Evolutionary conservation across 2,797 vertebrate species (phyloP), one percentile per base, ranked within the genome.

Genomic region (Carduelis carduelis): DNA sequence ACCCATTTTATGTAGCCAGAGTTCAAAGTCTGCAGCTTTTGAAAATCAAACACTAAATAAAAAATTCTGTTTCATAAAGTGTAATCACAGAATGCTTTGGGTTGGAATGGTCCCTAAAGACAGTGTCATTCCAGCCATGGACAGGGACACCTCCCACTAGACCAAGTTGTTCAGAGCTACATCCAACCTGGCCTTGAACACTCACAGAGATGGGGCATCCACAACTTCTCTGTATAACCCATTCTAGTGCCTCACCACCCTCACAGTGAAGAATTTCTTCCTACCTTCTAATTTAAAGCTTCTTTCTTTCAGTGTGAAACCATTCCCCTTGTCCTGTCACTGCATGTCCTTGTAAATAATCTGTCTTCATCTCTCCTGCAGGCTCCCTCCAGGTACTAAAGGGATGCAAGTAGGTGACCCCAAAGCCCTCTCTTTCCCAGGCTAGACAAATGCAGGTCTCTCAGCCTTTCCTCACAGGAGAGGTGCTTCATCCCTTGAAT

Each of bases 81-180:
- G 39, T 22, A 34, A 19, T 39, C 9, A 44, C 7, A 30, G 44
- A 59, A 78, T 59, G 18, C 3, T 76, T 50, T 19, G 9, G 11
- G 6, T 70, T 34, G 14, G 39, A 83, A 57, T 13, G 21, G 9
- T 46, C 10, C 64, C 39, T 32, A 57, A 60, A 35, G 30, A 35
- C 10, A 28, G 22, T 5, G 3, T 34, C 3, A 0, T 49, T 82
- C 15, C 47, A 50, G 12, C 1, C 8, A 0, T 53, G 39, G 22
- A n/a, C 30, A 46, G 34, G 18, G 8, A 47, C 12, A 32, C 5
- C 7, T 64, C 15, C 9, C 57, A 32, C 24, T 23, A 64, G 20
- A 64, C 12, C 37, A 64, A 12, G 17, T 9, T 39, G 7, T n/a
- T 76, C 24, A 57, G 34, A 70, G 17, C 12, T 39, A 4, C 50